Evolutionary conservation across 2,888 invertebrate species (phyloP).

Genomic region (Hirtodrosophila trivittata): DNA sequence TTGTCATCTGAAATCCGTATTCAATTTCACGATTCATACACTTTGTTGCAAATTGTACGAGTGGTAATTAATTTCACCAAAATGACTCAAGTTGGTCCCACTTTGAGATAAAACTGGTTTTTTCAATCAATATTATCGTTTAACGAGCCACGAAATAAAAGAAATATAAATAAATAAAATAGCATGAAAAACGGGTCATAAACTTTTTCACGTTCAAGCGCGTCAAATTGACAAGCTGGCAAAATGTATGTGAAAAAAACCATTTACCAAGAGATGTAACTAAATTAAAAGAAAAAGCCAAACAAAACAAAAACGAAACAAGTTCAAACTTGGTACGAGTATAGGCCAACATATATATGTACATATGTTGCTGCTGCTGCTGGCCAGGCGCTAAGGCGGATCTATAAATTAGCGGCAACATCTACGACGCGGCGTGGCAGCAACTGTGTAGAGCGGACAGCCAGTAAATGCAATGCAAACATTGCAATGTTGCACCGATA

Average conservation of each 20-base stretch:
- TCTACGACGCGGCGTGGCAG: conserved; percentile 27
- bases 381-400: conserved; percentile 35
- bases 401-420: conserved; percentile 66
- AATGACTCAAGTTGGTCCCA: conserved; percentile 32
- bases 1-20: conserved; percentile 38
- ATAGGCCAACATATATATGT: conserved; percentile 14
- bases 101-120: conserved; percentile 50
- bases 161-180: conserved; percentile 19
- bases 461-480: conserved; percentile 24
- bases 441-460: conserved; percentile 30
- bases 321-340: conserved; percentile 14
- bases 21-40: conserved; percentile 51
- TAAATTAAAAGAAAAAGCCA: conserved; percentile 26
- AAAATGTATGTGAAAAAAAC: conserved; percentile 35
- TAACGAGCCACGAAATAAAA: conserved; percentile 26
- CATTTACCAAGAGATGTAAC: conserved; percentile 32
- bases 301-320: conserved; percentile 26
- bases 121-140: conserved; percentile 42
- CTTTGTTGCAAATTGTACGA: conserved; percentile 52
- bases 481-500: conserved; percentile 36
- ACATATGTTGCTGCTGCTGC: conserved; percentile 23
- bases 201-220: conserved; percentile 44
- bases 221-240: conserved; percentile 54
- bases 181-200: conserved; percentile 37
- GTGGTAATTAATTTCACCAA: conserved; percentile 50